These are phyloP conservation scores for Aquatica leii DNA, from an alignment of 2,888 invertebrate genomes.

Conservation along the genomic window DNA sequence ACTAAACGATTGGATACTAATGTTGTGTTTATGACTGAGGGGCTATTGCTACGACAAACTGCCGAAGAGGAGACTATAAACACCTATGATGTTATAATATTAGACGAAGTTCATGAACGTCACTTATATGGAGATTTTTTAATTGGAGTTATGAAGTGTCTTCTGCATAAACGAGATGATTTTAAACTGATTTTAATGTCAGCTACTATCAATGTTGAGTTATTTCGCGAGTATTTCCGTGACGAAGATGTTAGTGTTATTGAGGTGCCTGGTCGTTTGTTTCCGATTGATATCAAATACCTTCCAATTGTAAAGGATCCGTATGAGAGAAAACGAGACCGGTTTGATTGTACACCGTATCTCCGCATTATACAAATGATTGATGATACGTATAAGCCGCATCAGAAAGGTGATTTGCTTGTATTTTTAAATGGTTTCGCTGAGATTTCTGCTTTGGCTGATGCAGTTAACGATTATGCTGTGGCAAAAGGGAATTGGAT, in stretches of 20 bases:
- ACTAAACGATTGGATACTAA: conserved; percentile 85
- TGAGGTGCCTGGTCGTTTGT: conserved; percentile 94
- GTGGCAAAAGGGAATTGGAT: conserved; percentile 88
- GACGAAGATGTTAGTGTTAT: conserved; percentile 78
- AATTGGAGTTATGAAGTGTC: conserved; percentile 91
- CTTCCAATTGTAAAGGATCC: conserved; percentile 73
- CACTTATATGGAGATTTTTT: conserved; percentile 95
- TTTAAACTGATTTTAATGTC: conserved; percentile 97
- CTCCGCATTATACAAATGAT: conserved; percentile 91
- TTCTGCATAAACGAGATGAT: conserved; percentile 79
- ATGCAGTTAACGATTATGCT: conserved; percentile 84
- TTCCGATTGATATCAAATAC: conserved; percentile 91
- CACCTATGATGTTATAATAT: conserved; percentile 89
- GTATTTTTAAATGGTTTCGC: conserved; percentile 95
- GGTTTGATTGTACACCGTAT: conserved; percentile 93
- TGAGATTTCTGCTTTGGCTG: conserved; percentile 88
- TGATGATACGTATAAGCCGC: conserved; percentile 82
- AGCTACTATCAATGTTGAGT: conserved; percentile 95
- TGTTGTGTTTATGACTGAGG: conserved; percentile 97
- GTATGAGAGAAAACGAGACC: conserved; percentile 69
- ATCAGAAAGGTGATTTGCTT: conserved; percentile 78
- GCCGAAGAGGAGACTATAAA: conserved; percentile 77
- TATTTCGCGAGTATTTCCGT: conserved; percentile 91
- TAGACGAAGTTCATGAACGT: conserved; percentile 97
- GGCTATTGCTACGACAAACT: conserved; percentile 82